phyloP scores from a whole-genome alignment of 2,113 vertebrate species.

The Python bivittatus region DNA sequence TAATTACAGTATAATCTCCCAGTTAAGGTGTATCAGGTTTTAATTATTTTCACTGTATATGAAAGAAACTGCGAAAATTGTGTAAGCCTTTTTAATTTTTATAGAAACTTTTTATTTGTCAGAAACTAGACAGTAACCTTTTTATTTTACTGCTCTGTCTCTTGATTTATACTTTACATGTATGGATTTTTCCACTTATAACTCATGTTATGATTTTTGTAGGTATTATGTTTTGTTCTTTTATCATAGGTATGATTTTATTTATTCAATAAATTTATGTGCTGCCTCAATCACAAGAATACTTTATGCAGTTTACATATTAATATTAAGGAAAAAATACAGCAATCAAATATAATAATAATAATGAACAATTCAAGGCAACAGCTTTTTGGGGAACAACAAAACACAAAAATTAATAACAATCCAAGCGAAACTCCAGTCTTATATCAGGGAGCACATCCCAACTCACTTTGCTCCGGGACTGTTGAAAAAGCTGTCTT shows the following conservation, averaged over 20 bases:
- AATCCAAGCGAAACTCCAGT: too few species aligned
- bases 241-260: not conserved
- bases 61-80: not conserved
- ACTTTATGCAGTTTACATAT: too few species aligned
- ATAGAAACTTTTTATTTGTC: not conserved
- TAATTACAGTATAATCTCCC: not conserved
- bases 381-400: too few species aligned
- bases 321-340: too few species aligned
- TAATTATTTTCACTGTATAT: not conserved
- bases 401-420: too few species aligned
- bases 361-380: not conserved
- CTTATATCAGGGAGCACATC: too few species aligned
- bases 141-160: too few species aligned
- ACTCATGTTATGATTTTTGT: not conserved
- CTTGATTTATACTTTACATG: not conserved
- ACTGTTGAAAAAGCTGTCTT: too few species aligned
- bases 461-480: too few species aligned
- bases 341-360: not conserved
- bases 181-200: not conserved
- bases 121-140: not conserved
- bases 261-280: not conserved
- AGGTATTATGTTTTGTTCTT: not conserved
- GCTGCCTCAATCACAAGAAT: too few species aligned
- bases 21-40: not conserved
- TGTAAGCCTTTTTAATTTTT: not conserved